Conservation (phyloP, 2,888 invertebrate species). For the Opisthograptis luteolata region DNA sequence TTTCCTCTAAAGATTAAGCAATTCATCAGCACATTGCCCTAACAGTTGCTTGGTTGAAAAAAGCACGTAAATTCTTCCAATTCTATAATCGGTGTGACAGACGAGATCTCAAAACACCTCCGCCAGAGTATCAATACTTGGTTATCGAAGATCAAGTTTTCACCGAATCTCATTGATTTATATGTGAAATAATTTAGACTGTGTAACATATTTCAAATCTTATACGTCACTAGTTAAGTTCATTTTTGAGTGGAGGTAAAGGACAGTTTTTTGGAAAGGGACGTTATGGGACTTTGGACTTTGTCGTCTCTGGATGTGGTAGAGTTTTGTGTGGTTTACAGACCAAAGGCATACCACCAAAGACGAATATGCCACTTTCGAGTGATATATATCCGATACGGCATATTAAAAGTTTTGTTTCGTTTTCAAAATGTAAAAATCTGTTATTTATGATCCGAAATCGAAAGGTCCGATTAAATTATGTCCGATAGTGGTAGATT, state of each 20-base stretch:
- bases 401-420: constrained; percentile 82
- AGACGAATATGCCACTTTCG: constrained; percentile 78
- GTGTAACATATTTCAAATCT: constrained; percentile 27
- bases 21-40: constrained; percentile 12
- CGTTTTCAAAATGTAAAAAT: constrained; percentile 80
- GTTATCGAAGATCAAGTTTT: constrained; percentile 58
- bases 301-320: constrained; percentile 29
- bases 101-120: constrained; percentile 61
- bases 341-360: constrained; percentile 71
- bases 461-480: constrained; percentile 82
- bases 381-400: constrained; percentile 81
- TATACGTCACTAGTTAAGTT: background rate
- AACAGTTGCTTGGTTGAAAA: constrained; percentile 10
- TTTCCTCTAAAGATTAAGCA: constrained; percentile 17
- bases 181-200: constrained; percentile 52
- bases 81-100: constrained; percentile 57
- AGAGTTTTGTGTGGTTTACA: constrained; percentile 23
- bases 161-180: constrained; percentile 63
- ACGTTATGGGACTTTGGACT: constrained; percentile 18
- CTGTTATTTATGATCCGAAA: constrained; percentile 81
- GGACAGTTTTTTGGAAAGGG: constrained; percentile 5
- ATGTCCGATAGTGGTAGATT: constrained; percentile 78
- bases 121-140: constrained; percentile 54
- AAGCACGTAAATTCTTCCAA: constrained; percentile 38
- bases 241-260: constrained; percentile 18